Conservation (phyloP, 2,113 vertebrate genomes). For the Psophia crepitans region DNA sequence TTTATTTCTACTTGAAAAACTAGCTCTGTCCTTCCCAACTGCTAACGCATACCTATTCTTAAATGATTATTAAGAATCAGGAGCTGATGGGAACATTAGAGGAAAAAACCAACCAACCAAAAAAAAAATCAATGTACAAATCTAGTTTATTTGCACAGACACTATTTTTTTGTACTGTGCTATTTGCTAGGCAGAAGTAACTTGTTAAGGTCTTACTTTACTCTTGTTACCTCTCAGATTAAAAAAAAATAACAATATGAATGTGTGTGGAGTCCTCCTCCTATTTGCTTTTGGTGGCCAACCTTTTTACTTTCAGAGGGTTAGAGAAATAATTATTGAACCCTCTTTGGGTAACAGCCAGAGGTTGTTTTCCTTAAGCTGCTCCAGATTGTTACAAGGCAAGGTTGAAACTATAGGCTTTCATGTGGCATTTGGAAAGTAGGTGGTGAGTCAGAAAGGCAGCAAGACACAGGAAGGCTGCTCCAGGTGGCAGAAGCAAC, state of each 20-base stretch:
- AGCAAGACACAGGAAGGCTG: constrained; percentile 28
- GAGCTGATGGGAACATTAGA: not conserved
- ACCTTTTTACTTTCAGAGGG: constrained; percentile 27
- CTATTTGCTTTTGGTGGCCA: constrained; percentile 40
- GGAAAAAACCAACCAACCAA: not conserved
- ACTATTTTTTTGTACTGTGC: not conserved
- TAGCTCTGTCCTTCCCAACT: not conserved
- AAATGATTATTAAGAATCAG: not conserved
- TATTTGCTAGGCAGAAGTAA: not conserved
- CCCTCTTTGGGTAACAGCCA: constrained; percentile 33
- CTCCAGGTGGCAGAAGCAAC: constrained; percentile 51
- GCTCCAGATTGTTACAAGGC: constrained; percentile 40
- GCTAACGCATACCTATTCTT: not conserved
- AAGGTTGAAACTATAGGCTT: constrained; percentile 55
- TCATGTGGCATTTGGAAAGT: constrained; percentile 44
- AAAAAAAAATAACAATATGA: not conserved
- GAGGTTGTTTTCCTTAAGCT: constrained; percentile 51
- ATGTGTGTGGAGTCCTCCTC: not conserved
- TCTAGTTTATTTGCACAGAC: not conserved
- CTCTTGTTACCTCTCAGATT: not conserved
- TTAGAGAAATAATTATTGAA: constrained; percentile 61
- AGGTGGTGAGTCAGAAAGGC: constrained; percentile 50
- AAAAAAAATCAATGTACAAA: not conserved
- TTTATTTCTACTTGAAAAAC: not conserved
- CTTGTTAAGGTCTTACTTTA: not conserved